Evolutionary conservation across 1,140 invertebrate species (phyloP), one percentile per base, ranked within the genome.

Genomic region (Octopus sinensis): DNA sequence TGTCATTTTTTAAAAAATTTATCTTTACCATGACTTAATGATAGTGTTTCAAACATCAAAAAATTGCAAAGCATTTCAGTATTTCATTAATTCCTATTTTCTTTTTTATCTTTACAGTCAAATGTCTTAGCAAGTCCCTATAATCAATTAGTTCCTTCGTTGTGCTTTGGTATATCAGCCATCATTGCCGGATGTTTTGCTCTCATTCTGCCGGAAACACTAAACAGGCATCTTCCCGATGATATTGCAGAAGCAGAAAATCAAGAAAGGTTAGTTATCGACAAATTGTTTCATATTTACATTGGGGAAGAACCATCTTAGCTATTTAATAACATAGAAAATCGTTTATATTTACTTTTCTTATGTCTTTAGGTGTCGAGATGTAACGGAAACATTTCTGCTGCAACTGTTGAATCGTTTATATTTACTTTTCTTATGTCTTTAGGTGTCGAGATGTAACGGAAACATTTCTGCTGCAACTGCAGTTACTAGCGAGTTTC

Each of bases 181-280:
- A 77, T 94, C 54, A 81, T 91, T 68, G 92, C 93, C 53, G 93
- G 92, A 54, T 62, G 92, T 0, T 80, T 92, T 0, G 89, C 91
- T 5, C 85, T 92, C 0, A 78, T 91, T 0, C 83, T 93, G 6
- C 94, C 94, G 13, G 93, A 94, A 89, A 94, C 93, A 1, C 90
- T 91, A 23, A 91, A 91, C 53, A 88, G 89, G 53, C 88, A 90
- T 30, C 87, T 94, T 0, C 91, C 92, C 5, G 93, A 94, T 84
- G 93, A 92, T 4, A 89, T 93, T 4, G 90, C 92, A n/a, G 92
- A 94, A 17, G 30, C 30, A 43, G 30, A 43, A 43, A 43, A 43
- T 43, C 30, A 43, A 43, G 30, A 43, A 43, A 43, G 30, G 30
- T 43, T 43, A 43, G 30, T 43, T 43, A 43, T 43, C 30, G 30